Base-by-base conservation (phyloP, 1,140 invertebrate genomes). In the Drosophila repletoides region DNA sequence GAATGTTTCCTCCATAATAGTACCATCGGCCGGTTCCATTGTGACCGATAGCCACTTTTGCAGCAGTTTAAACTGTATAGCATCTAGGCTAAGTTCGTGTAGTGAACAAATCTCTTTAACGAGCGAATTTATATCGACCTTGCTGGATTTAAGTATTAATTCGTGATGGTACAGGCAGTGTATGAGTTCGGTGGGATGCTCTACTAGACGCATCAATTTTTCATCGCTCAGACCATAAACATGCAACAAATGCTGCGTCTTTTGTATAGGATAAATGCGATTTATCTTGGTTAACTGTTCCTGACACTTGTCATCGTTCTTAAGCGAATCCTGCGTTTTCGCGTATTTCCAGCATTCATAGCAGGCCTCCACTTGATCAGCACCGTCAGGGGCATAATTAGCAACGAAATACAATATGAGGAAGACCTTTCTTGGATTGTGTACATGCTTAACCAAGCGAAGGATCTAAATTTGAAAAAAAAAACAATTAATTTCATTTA, bases 321-420 rank as follows among this genome's bases (percentile, higher is more conserved):
- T 88, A 81, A 91, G 91, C n/a, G 90, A 67, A 53, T 91, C 92
- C 17, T 88, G 60, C 15, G 38, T 10, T 22, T 72, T 58, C 0
- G 92, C 91, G 86, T 92, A 93, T 69, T 93, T 92, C 74, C 92
- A 93, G 64, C 92, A 93, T 55, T 93, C 90, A 48, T 92, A 91
- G 15, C 91, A 91, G 7, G 92, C 92, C 38, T 92, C 92, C 4
- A 93, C 92, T 88, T 93, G 92, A 81, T 93, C 92, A 6, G 92
- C 92, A 2, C 92, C 92, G 9, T 88, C 74, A 0, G 87, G 83
- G 0, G 89, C 88, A 61, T 90, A 76, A 48, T 72, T 84, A 0
- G 83, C 63, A 0, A 90, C 84, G 53, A 84, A 89, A 41, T 90
- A 90, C 9, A 90, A 64, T 34, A 90, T 89, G 4, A 87, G 43